phyloP scores from a whole-genome alignment of 2,888 invertebrate species.

The Calameuta filiformis region DNA sequence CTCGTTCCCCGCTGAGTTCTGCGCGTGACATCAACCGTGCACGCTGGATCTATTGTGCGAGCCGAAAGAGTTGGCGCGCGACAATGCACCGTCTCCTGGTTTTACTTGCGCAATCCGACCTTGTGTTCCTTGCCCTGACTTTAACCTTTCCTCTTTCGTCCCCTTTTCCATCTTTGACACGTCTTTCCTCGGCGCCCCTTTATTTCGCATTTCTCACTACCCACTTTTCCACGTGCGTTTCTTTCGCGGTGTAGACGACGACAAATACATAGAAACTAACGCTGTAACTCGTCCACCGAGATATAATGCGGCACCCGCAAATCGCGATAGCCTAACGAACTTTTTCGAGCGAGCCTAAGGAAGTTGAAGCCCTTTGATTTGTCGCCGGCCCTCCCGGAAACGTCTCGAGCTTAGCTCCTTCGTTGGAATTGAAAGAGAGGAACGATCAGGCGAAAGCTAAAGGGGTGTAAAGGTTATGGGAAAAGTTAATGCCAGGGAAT shows the following conservation, averaged over 20 bases:
- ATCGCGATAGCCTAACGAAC: background rate
- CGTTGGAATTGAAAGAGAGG: background rate
- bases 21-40: background rate
- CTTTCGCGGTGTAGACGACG: background rate
- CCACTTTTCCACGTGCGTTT: constrained; percentile 1
- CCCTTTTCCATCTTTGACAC: background rate
- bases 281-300: no score
- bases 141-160: constrained; percentile 1
- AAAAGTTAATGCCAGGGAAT: background rate
- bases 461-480: background rate
- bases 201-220: background rate
- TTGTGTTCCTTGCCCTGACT: background rate
- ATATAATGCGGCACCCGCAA: no score
- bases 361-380: background rate
- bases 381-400: no score
- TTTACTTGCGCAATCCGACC: background rate
- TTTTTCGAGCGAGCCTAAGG: background rate
- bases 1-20: background rate
- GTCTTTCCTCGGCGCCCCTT: constrained; percentile 4
- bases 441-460: background rate
- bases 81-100: background rate
- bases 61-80: background rate
- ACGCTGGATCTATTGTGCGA: background rate
- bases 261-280: background rate
- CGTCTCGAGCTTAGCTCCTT: background rate